Percentiles rank a stretch among this genome's conserved stretches.
These are phyloP conservation scores for Lapara coniferarum DNA, from an alignment of 2,888 invertebrate genomes.

Conservation along the genomic window DNA sequence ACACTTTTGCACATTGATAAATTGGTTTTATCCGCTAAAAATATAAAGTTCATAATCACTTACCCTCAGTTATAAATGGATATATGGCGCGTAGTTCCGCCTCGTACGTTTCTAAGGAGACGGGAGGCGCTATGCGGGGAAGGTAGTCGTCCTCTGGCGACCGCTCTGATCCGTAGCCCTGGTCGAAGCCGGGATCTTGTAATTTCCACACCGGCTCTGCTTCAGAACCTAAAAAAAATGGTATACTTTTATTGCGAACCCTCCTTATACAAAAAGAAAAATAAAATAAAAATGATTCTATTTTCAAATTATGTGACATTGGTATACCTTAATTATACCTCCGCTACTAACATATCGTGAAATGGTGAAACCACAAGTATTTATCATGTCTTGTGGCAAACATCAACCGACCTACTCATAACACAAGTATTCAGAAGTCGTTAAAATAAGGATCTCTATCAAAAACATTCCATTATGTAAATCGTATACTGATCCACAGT, in stretches of 20 bases:
- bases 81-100: conserved; percentile 85
- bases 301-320: no score
- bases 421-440: no score
- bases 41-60: conserved; percentile 44
- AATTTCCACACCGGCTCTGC: conserved; percentile 82
- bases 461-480: conserved; percentile 27
- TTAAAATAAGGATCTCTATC: no score
- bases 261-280: no score
- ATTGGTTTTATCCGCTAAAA: no score
- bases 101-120: conserved; percentile 83
- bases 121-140: conserved; percentile 83
- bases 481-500: conserved; percentile 32
- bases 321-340: no score
- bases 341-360: no score
- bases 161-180: conserved; percentile 90
- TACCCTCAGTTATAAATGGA: conserved; percentile 88
- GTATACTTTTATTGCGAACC: not conserved
- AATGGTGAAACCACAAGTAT: no score
- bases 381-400: no score
- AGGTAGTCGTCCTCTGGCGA: conserved; percentile 91
- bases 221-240: conserved; percentile 71
- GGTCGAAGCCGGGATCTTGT: conserved; percentile 85
- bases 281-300: no score
- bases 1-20: no score
- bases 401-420: no score